A percentile compares a stretch with the other conserved stretches of the same genome.
phyloP scores from a whole-genome alignment of 2,888 invertebrate species.

The Oasisia sp. region DNA sequence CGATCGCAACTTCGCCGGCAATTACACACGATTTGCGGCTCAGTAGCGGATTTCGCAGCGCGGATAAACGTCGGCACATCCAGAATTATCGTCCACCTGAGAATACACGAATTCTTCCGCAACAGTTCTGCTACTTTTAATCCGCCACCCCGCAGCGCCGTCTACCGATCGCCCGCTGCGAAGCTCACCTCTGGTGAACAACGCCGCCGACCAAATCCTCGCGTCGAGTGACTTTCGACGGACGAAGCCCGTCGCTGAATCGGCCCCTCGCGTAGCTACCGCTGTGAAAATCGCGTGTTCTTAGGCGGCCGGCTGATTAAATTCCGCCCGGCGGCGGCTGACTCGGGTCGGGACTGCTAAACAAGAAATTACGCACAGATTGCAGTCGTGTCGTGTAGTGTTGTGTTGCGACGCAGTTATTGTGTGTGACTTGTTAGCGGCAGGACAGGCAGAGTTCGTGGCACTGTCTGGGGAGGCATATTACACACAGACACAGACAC shows the following conservation, averaged over 20 bases:
- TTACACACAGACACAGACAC: too few species aligned
- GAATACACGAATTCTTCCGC: neutral
- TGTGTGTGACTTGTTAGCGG: neutral
- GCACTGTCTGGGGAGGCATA: neutral
- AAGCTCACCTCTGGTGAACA: slow-evolving; percentile 1
- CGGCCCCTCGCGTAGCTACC: neutral
- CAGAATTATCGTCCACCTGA: neutral
- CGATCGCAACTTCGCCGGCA: neutral
- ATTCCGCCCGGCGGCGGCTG: neutral
- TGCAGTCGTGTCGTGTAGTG: neutral
- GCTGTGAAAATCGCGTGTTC: neutral
- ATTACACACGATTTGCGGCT: neutral
- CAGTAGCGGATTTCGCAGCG: neutral
- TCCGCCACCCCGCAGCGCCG: slow-evolving; percentile 10
- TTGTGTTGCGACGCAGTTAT: neutral
- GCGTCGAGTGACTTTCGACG: neutral
- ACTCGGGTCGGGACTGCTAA: neutral
- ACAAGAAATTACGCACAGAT: slow-evolving; percentile 1
- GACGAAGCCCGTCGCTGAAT: neutral
- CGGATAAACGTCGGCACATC: neutral
- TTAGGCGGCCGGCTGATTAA: neutral
- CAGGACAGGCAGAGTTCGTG: neutral
- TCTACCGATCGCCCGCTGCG: neutral
- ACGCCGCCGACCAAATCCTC: neutral
- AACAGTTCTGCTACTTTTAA: neutral